Evolutionary conservation across 2,797 vertebrate genomes (phyloP).

Genomic region (Hozukius guyotensis): DNA sequence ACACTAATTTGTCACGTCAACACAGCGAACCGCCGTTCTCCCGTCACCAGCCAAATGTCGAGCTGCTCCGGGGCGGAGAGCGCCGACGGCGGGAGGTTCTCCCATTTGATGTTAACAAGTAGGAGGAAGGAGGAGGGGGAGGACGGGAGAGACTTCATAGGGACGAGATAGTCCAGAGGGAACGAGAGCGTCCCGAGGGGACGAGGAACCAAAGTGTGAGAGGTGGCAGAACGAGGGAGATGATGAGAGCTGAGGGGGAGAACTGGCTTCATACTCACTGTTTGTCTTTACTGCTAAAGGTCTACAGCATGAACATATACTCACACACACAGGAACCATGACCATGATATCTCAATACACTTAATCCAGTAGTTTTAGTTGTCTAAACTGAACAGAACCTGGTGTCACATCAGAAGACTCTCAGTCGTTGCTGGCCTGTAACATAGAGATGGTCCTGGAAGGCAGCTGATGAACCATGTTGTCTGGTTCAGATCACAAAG

Average conservation of each 20-base stretch:
- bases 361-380: too few species aligned
- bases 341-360: too few species aligned
- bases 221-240: neutral
- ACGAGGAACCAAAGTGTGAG: neutral
- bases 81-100: slow-evolving; percentile 13
- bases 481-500: neutral
- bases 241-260: neutral
- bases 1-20: slow-evolving; percentile 31
- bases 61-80: slow-evolving; percentile 15
- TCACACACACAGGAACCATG: too few species aligned
- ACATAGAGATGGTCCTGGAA: neutral
- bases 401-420: neutral
- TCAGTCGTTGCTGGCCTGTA: neutral
- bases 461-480: neutral
- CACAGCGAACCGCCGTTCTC: neutral
- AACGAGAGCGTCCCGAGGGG: neutral
- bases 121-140: slow-evolving; percentile 12
- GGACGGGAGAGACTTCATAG: slow-evolving; percentile 24
- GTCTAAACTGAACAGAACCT: too few species aligned
- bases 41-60: slow-evolving; percentile 29
- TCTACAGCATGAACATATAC: neutral
- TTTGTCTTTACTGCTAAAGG: neutral
- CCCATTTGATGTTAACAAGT: slow-evolving; percentile 46
- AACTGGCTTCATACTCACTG: neutral
- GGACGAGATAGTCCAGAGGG: slow-evolving; percentile 16